Conservation (phyloP, 2,888 invertebrate genomes). For the Torymus auratus region DNA sequence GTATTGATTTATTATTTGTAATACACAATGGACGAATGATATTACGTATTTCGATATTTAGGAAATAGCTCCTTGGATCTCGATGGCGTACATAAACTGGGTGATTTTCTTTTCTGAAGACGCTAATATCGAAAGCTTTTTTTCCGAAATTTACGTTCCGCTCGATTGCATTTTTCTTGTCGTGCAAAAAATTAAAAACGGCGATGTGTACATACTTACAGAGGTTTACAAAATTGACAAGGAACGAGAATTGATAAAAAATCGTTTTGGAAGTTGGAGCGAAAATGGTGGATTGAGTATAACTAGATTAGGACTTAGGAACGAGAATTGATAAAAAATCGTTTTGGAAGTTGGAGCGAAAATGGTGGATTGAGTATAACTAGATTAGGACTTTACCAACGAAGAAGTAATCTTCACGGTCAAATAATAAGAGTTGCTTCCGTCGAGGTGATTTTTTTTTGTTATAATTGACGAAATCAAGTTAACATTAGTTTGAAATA, state of each 20-base stretch:
- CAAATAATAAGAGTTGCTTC: conserved; percentile 68
- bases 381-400: conserved; percentile 66
- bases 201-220: conserved; percentile 63
- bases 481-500: background rate
- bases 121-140: conserved; percentile 66
- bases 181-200: conserved; percentile 55
- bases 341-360: conserved; percentile 68
- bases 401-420: conserved; percentile 70
- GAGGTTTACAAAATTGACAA: conserved; percentile 70
- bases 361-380: conserved; percentile 64
- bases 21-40: no score
- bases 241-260: conserved; percentile 62
- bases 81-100: conserved; percentile 74
- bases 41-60: conserved; percentile 28
- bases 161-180: conserved; percentile 71
- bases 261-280: conserved; percentile 67
- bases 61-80: conserved; percentile 71
- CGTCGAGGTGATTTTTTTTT: conserved; percentile 64
- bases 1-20: background rate
- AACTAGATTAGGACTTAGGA: conserved; percentile 63
- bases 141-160: conserved; percentile 69
- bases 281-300: conserved; percentile 61
- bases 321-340: conserved; percentile 61
- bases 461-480: background rate
- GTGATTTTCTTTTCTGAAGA: conserved; percentile 69